Conservation (phyloP, 2,797 vertebrate species). For the Parauchenoglanis ngamensis region DNA sequence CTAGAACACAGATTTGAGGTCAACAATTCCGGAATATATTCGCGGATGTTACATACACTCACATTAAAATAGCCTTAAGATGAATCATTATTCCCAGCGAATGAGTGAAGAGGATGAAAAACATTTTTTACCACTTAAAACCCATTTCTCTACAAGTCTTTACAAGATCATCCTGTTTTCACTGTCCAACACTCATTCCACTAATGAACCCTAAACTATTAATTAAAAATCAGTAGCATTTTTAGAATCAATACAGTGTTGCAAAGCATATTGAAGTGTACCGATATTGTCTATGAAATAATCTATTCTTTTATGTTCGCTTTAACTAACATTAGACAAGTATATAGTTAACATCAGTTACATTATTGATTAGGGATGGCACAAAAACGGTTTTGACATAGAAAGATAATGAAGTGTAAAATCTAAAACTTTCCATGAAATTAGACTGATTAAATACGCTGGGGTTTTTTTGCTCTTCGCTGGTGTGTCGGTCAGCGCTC, state of each 20-base stretch:
- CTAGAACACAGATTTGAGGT: not conserved
- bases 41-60: not conserved
- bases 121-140: not conserved
- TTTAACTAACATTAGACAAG: not conserved
- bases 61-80: not conserved
- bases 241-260: too few relatives aligned
- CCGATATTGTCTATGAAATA: not conserved
- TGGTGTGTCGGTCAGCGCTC: not conserved
- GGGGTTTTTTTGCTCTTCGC: not conserved
- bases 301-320: not conserved
- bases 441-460: not conserved
- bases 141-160: conserved; percentile 14
- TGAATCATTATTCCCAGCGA: not conserved
- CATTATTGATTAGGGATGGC: not conserved
- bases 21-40: conserved; percentile 1
- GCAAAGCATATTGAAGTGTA: too few relatives aligned
- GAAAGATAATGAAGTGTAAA: not conserved
- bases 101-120: not conserved
- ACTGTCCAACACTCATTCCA: not conserved
- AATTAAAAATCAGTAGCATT: too few relatives aligned
- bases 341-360: not conserved
- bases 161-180: conserved; percentile 22
- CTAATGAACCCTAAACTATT: not conserved
- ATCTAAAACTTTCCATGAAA: not conserved
- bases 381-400: not conserved